Base-by-base conservation (phyloP, 2,888 invertebrate species). In the Eristalinus sepulchralis region DNA sequence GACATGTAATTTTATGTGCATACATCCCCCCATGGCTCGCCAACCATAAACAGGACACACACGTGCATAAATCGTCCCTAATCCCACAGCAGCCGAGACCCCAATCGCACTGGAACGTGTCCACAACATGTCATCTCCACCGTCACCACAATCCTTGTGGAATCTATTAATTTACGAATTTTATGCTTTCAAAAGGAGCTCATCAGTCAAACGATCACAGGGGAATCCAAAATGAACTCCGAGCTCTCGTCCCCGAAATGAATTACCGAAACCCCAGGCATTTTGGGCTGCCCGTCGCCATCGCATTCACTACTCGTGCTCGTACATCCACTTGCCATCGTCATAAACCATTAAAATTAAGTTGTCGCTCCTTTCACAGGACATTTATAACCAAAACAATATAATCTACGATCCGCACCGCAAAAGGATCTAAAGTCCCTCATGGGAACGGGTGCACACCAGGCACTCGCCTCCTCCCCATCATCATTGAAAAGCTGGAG, bases 361-460 rank as follows among this genome's bases (percentile, higher is more conserved):
- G 64, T 70, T 78, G 70, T 78, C 78, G 31, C 39, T 71, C 57
- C 24, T 66, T 62, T 55, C 47, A 68, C 53, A 20, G 39, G 55
- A 78, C 53, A 77, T 77, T 77, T 77, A 70, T 33, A 70, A 33
- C 64, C 62, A 63, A 57, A 27, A 63, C 70, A 78, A 71, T 47
- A 57, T 78, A 57, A 78, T 78, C 57, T 71, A 71, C 47, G 57
- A 57, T 64, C 70, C 64, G 36, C n/a, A 36, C 78, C 78, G n/a
- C 55, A 70, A 57, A 57, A 62, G 39, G 53, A 77, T 62, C 34
- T 68, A 68, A 68, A 62, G 53, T 24, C 33, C 68, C 17, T 36
- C 24, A 2, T 13, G 57, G 57, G 57, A 47, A 47, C 39, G 22
- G 57, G 24, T 57, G 13, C 22, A 57, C 57, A 67, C 59, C 27